Percentiles rank a stretch among this genome's conserved stretches.
Evolutionary conservation across 2,888 invertebrate genomes (phyloP).

Genomic region (Netelia inedita): DNA sequence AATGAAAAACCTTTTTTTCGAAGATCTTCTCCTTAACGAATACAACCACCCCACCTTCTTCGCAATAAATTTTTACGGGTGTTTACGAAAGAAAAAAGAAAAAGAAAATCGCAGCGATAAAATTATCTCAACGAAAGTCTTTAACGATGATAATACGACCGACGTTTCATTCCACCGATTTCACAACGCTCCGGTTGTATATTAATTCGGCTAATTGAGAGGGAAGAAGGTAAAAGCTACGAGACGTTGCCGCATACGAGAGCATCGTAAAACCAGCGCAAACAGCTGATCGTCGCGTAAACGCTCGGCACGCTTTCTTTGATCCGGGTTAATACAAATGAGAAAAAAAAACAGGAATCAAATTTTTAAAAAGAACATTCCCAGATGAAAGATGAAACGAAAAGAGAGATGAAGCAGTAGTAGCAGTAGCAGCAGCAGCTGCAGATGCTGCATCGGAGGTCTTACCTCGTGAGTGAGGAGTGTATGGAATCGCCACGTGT

Average conservation of each 20-base stretch:
- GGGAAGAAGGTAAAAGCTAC: conserved; percentile 15
- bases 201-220: conserved; percentile 45
- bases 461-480: conserved; percentile 83
- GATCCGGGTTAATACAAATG: conserved; percentile 1
- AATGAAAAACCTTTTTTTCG: too few species aligned
- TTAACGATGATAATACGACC: conserved; percentile 27
- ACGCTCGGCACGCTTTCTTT: neutral
- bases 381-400: neutral
- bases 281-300: conserved; percentile 65
- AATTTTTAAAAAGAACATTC: neutral
- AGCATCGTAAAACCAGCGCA: conserved; percentile 40
- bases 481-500: conserved; percentile 83
- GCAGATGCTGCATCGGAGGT: conserved; percentile 10
- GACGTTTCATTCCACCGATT: conserved; percentile 42
- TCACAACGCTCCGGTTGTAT: conserved; percentile 35
- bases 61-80: too few species aligned
- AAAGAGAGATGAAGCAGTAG: neutral
- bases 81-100: neutral
- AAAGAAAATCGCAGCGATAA: neutral
- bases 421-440: too few species aligned
- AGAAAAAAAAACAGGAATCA: conserved; percentile 9
- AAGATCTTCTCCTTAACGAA: too few species aligned
- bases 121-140: conserved; percentile 8
- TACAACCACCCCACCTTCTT: too few species aligned
- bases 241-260: neutral